Evolutionary conservation across 2,113 vertebrate genomes (phyloP).

Genomic region (Grus americana): DNA sequence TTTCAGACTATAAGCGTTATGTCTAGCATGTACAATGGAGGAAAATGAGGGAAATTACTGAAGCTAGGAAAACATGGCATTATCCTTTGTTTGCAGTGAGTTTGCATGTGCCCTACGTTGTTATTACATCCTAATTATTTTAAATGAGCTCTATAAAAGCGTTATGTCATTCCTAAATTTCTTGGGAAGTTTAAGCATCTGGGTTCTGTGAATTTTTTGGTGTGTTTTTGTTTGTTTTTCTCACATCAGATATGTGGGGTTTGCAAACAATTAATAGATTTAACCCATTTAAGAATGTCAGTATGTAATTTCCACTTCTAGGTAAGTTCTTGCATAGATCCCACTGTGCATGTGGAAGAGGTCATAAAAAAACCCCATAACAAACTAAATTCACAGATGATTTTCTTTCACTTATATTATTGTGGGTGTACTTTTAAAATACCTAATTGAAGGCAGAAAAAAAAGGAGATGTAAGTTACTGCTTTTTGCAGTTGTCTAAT

Average conservation of each 20-base stretch:
- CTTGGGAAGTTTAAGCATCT: conserved; percentile 4
- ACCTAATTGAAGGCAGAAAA: background rate
- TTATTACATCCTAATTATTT: conserved; percentile 69
- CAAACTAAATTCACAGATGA: background rate
- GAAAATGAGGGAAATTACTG: conserved; percentile 56
- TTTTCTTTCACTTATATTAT: background rate
- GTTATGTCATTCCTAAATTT: conserved; percentile 60
- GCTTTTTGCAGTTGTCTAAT: background rate
- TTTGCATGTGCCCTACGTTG: conserved; percentile 36
- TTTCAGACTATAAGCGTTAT: conserved; percentile 23
- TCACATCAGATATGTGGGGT: background rate
- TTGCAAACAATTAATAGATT: conserved; percentile 14
- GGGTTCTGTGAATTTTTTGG: background rate
- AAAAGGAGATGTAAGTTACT: background rate
- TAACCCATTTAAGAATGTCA: background rate
- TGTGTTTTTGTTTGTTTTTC: conserved; percentile 56
- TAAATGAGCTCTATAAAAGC: conserved; percentile 63
- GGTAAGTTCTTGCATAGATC: background rate
- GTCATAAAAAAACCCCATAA: background rate
- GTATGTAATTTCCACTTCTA: background rate
- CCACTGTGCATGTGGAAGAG: background rate
- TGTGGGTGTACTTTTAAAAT: background rate
- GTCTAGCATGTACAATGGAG: conserved; percentile 16
- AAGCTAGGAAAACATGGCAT: conserved; percentile 48
- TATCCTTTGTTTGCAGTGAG: conserved; percentile 61